Evolutionary conservation across 2,797 vertebrate genomes (phyloP), one percentile per base, ranked within the genome.

Genomic region (Miichthys miiuy): DNA sequence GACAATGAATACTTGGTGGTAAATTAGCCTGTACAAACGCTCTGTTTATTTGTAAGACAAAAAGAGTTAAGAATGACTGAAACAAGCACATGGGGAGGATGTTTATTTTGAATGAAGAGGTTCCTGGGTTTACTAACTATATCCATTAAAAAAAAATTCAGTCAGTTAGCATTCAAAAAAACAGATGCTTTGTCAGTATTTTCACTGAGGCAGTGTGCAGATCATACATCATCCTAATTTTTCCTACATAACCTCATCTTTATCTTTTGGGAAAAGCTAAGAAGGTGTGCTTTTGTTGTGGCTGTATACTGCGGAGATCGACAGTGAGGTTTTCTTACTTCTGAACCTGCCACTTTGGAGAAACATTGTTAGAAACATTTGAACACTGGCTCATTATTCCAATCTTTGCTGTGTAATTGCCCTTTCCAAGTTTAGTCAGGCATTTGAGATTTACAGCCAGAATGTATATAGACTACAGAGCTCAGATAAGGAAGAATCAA

Each of bases 1-100:
- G 46, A 68, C 67, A 62, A 57, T 38, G 34, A 75, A 69, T 52
- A 64, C 25, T 78, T 60, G 58, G 50, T 75, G 51, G 42, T 62
- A 54, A 21, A 48, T 67, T 57, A 51, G 11, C 6, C 11, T 66
- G 54, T 47, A 58, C 56, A n/a, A 47, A 42, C 4, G 11, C 21
- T 62, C 20, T 25, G 62, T 73, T 77, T 12, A 68, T 66, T 54
- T 72, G 21, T 60, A 20, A 8, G 41, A 41, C 47, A 42, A 10
- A 55, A 23, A 3, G 1, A 12, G 51, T 44, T 54, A 44, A 63
- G 27, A 65, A 47, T 55, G 41, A 54, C 14, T 14, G 8, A 44
- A 71, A 34, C 34, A 27, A n/a, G 41, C 27, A 3, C 9, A n/a
- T 9, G 0, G 17, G 13, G 12, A 7, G 5, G 11, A 56, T 8